A percentile compares a stretch with the other conserved stretches of the same genome.
Evolutionary conservation across 2,797 vertebrate genomes (phyloP).

Genomic region (Adrianichthys oophorus): DNA sequence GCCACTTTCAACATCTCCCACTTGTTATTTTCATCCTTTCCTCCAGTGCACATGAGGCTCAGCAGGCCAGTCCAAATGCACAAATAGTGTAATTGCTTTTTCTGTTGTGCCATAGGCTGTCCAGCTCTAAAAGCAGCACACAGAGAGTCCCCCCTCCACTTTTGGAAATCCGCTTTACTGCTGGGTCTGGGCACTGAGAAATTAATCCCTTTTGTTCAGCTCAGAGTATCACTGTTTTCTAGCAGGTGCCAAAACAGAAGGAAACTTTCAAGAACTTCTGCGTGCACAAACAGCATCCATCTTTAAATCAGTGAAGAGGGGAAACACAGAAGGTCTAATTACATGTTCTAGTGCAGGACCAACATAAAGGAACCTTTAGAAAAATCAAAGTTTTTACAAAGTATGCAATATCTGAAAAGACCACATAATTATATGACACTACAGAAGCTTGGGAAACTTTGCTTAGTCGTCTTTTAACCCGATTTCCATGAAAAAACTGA

Average conservation of each 20-base stretch:
- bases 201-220: slow-evolving; percentile 77
- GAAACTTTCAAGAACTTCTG: slow-evolving; percentile 36
- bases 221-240: slow-evolving; percentile 58
- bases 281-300: slow-evolving; percentile 13
- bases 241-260: slow-evolving; percentile 58
- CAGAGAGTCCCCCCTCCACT: slow-evolving; percentile 34
- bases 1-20: slow-evolving; percentile 37
- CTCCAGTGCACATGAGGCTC: slow-evolving; percentile 33
- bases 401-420: too few relatives aligned
- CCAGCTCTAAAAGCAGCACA: slow-evolving; percentile 52
- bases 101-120: slow-evolving; percentile 72
- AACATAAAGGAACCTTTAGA: not conserved
- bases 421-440: too few relatives aligned
- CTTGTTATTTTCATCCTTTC: slow-evolving; percentile 45
- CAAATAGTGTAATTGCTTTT: slow-evolving; percentile 76
- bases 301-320: slow-evolving; percentile 27
- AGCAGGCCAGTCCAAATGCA: slow-evolving; percentile 62
- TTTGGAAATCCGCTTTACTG: slow-evolving; percentile 67
- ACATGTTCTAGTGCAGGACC: slow-evolving; percentile 9
- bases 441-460: too few relatives aligned
- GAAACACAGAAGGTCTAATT: slow-evolving; percentile 12
- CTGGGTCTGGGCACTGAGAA: slow-evolving; percentile 65
- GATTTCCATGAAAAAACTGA: not conserved
- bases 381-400: too few relatives aligned
- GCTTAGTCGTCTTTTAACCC: too few relatives aligned